Evolutionary conservation across 2,797 vertebrate species (phyloP).

Genomic region (Cossypha heuglini): DNA sequence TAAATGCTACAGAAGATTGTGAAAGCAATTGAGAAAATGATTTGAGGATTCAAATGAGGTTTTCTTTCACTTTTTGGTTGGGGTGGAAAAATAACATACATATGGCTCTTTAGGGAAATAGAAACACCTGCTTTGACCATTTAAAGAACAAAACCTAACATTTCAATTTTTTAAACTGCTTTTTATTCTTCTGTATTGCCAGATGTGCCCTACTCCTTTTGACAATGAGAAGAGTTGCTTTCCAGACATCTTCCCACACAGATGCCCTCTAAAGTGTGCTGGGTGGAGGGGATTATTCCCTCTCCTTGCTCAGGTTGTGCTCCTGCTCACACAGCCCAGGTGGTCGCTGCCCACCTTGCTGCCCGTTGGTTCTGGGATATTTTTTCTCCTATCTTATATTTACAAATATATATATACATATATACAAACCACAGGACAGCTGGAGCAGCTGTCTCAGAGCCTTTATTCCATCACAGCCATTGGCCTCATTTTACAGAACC

Average conservation of each 20-base stretch:
- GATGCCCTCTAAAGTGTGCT: fast-evolving
- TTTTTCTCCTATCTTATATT: too few species aligned
- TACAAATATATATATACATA: too few species aligned
- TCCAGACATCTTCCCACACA: not conserved
- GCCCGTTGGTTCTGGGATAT: too few species aligned
- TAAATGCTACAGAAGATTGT: not conserved
- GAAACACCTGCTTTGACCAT: not conserved
- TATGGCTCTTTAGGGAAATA: not conserved
- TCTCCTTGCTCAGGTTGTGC: fast-evolving
- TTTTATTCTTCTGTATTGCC: not conserved
- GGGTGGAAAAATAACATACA: not conserved
- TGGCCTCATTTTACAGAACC: too few species aligned
- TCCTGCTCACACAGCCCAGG: not conserved
- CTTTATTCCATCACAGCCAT: too few species aligned
- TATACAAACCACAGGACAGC: too few species aligned
- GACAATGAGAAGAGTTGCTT: not conserved
- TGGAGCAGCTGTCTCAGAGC: too few species aligned
- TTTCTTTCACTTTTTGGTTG: not conserved
- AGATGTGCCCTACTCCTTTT: not conserved
- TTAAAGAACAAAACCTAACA: not conserved
- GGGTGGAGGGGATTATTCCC: not conserved
- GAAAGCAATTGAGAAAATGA: not conserved
- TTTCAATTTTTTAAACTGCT: fast-evolving
- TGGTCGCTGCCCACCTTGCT: too few species aligned
- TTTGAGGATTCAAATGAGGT: not conserved